phyloP scores from a whole-genome alignment of 2,113 vertebrate species.

The Oncorhynchus keta region DNA sequence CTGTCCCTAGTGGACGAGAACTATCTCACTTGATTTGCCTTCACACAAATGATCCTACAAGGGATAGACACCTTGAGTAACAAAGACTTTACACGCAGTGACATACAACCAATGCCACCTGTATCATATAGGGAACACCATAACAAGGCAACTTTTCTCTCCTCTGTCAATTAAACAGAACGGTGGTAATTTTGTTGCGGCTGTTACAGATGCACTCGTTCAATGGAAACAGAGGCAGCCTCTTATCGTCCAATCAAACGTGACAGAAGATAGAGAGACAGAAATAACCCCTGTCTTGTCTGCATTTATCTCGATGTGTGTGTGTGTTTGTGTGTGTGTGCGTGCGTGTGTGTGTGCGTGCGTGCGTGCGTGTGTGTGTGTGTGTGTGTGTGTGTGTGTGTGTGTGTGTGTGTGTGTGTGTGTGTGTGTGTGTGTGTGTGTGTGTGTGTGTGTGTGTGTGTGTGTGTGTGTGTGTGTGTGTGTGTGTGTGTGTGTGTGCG shows the following conservation, averaged over 20 bases:
- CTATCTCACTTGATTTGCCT: conserved; percentile 49
- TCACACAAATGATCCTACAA: conserved; percentile 60
- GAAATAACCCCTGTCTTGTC: conserved; percentile 61
- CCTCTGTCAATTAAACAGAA: conserved; percentile 46
- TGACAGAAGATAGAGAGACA: conserved; percentile 60
- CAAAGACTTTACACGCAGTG: conserved; percentile 50
- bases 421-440: too few relatives aligned
- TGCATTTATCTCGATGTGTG: conserved; percentile 49
- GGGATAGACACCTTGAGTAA: conserved; percentile 55
- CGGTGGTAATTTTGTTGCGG: conserved; percentile 42
- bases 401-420: too few relatives aligned
- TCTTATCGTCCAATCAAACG: conserved; percentile 66
- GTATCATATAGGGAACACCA: conserved; percentile 32
- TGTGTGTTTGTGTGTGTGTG: too few relatives aligned
- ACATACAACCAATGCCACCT: conserved; percentile 50
- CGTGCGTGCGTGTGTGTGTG: not conserved
- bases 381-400: too few relatives aligned
- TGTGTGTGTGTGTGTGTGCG: too few relatives aligned
- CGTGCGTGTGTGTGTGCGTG: too few relatives aligned
- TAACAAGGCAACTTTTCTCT: conserved; percentile 17
- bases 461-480: not conserved
- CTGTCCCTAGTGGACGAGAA: conserved; percentile 29
- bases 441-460: too few relatives aligned
- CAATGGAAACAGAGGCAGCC: conserved; percentile 47
- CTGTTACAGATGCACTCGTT: conserved; percentile 9